These are phyloP conservation scores for Poecilobothrus nobilitatus DNA, from an alignment of 2,888 invertebrate genomes.

Conservation along the genomic window DNA sequence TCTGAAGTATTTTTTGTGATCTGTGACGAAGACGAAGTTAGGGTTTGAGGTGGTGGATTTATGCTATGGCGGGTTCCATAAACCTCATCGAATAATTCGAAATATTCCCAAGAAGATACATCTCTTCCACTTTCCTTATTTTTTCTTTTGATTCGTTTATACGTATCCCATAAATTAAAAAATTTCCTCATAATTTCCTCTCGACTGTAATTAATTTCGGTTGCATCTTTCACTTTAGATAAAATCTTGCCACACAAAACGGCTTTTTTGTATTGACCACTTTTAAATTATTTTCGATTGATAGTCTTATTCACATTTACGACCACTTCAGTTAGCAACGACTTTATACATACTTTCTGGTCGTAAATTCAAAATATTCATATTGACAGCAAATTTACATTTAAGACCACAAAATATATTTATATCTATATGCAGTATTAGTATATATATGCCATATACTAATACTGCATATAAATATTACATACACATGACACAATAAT, in stretches of 20 bases:
- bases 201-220: slow-evolving; percentile 7
- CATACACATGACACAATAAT: no score
- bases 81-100: slow-evolving; percentile 17
- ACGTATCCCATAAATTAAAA: slow-evolving; percentile 17
- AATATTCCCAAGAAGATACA: slow-evolving; percentile 16
- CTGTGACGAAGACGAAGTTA: background rate
- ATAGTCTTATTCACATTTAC: no score
- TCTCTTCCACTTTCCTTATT: slow-evolving; percentile 18
- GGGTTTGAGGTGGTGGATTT: slow-evolving; percentile 11
- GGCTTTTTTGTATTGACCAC: slow-evolving; percentile 17
- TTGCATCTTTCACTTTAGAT: slow-evolving; percentile 12
- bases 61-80: slow-evolving; percentile 19
- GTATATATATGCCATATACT: no score
- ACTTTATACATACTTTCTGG: no score
- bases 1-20: slow-evolving; percentile 9
- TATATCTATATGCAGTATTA: no score
- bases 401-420: no score
- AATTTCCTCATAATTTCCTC: slow-evolving; percentile 16
- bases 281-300: slow-evolving; percentile 2
- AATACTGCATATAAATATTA: no score
- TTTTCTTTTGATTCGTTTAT: slow-evolving; percentile 17
- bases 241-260: slow-evolving; percentile 19
- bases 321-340: no score
- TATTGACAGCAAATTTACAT: no score
- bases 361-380: no score